phyloP scores from a whole-genome alignment of 2,888 invertebrate species.

The Epinotia nisella region DNA sequence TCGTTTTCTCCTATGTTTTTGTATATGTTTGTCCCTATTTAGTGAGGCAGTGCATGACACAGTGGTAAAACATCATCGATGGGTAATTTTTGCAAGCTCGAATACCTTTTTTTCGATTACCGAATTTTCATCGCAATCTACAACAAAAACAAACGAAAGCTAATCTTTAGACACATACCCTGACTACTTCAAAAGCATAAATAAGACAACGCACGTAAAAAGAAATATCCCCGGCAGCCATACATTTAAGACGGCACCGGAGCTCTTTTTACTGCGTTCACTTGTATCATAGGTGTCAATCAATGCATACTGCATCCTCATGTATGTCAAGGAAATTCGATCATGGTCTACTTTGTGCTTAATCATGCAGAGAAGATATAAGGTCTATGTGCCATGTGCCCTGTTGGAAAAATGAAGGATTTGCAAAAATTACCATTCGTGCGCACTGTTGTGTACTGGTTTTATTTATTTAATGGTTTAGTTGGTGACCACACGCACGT shows the following conservation, averaged over 20 bases:
- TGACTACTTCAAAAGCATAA: too few species aligned
- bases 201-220: too few species aligned
- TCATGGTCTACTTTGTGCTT: not conserved
- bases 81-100: constrained; percentile 12
- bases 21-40: constrained; percentile 48
- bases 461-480: constrained; percentile 65
- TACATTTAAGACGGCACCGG: too few species aligned
- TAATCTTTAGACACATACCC: too few species aligned
- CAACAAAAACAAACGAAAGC: too few species aligned
- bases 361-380: not conserved
- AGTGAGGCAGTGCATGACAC: constrained; percentile 44
- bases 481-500: constrained; percentile 74
- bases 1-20: constrained; percentile 25
- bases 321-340: not conserved
- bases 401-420: not conserved
- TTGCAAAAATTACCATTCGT: constrained; percentile 40
- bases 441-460: constrained; percentile 45
- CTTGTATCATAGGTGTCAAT: too few species aligned
- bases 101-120: too few species aligned
- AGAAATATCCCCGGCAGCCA: too few species aligned
- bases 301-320: too few species aligned
- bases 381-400: not conserved
- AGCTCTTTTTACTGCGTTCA: too few species aligned
- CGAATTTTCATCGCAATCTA: not conserved
- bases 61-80: not conserved